A percentile compares a stretch with the other conserved stretches of the same genome.
phyloP scores from a whole-genome alignment of 30 jellyfish, hydroid and myxozoan species.

The Calvadosia cruxmelitensis region DNA sequence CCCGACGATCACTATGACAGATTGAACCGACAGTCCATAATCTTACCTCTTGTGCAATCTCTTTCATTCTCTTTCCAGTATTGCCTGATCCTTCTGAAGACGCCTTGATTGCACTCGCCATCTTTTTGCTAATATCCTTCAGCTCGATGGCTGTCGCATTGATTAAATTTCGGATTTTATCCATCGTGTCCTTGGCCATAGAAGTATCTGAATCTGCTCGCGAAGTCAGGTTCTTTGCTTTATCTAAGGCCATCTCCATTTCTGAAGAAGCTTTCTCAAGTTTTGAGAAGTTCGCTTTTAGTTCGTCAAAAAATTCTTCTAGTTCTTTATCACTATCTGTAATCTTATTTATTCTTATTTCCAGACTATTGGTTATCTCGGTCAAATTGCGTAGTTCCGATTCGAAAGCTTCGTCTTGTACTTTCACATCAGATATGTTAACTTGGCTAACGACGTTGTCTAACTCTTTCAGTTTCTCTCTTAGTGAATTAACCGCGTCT shows the following conservation, averaged over 20 bases:
- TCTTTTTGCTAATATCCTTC: slow-evolving; percentile 29
- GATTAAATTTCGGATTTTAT: slow-evolving; percentile 42
- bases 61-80: slow-evolving; percentile 63
- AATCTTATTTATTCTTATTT: slow-evolving; percentile 21
- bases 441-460: slow-evolving; percentile 43
- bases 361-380: slow-evolving; percentile 24
- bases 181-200: slow-evolving; percentile 67
- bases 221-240: slow-evolving; percentile 35
- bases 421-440: slow-evolving; percentile 25
- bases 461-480: slow-evolving; percentile 49
- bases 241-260: slow-evolving; percentile 15
- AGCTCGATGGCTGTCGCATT: slow-evolving; percentile 39
- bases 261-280: slow-evolving; percentile 25
- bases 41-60: slow-evolving; percentile 83
- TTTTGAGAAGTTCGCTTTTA: slow-evolving; percentile 29
- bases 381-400: slow-evolving; percentile 38
- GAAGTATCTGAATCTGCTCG: slow-evolving; percentile 35
- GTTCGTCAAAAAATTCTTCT: slow-evolving; percentile 36
- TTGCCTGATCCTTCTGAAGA: slow-evolving; percentile 51
- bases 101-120: slow-evolving; percentile 22
- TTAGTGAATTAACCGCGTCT: slow-evolving; percentile 67
- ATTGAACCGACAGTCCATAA: too few species aligned
- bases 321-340: slow-evolving; percentile 47
- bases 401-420: slow-evolving; percentile 54
- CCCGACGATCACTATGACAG: too few species aligned